Evolutionary conservation across 1,140 invertebrate genomes (phyloP).

Genomic region (Pantala flavescens): DNA sequence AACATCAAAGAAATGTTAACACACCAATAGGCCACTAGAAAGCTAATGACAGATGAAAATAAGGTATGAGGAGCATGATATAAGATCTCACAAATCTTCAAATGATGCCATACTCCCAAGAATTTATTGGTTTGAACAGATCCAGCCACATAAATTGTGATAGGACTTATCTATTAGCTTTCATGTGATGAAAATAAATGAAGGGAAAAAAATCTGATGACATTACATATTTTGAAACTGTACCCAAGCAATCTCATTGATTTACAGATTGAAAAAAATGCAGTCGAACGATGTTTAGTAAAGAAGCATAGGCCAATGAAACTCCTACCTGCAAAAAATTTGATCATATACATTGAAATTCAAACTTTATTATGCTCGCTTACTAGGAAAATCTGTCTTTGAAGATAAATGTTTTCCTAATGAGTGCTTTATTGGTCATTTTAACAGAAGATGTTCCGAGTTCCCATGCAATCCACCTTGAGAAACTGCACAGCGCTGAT

Average conservation of each 20-base stretch:
- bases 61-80: slow-evolving; percentile 1
- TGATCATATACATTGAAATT: too few relatives aligned
- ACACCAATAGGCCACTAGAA: slow-evolving; percentile 4
- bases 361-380: too few relatives aligned
- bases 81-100: neutral
- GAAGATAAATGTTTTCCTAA: too few relatives aligned
- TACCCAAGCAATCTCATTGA: too few relatives aligned
- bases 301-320: too few relatives aligned
- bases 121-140: neutral
- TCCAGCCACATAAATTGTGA: neutral
- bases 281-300: too few relatives aligned
- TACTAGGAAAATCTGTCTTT: too few relatives aligned
- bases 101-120: slow-evolving; percentile 10
- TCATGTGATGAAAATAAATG: neutral
- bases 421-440: too few relatives aligned
- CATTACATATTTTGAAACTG: too few relatives aligned
- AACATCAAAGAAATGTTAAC: slow-evolving; percentile 8
- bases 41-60: slow-evolving; percentile 10
- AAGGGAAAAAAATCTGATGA: too few relatives aligned
- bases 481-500: neutral
- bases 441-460: neutral
- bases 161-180: neutral
- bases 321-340: too few relatives aligned
- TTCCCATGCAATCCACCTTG: neutral
- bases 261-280: too few relatives aligned